Percentiles rank a stretch among this genome's conserved stretches.
phyloP scores from a whole-genome alignment of 2,797 vertebrate genomes.

The Anas acuta region DNA sequence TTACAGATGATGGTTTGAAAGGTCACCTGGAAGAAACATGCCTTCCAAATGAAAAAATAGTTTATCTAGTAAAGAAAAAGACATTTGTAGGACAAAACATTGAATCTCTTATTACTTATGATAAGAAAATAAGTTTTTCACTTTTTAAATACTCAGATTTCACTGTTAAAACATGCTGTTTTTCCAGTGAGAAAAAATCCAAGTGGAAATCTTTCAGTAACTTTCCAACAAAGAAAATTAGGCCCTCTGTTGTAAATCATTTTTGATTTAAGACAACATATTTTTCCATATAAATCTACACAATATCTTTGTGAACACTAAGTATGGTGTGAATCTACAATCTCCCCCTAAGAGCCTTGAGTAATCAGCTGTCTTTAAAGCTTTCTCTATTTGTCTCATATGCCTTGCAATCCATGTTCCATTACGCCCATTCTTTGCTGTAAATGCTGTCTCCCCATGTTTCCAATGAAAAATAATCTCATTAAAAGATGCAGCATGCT shows the following conservation, averaged over 20 bases:
- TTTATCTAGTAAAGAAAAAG: background rate
- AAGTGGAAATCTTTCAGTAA: background rate
- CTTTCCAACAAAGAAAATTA: background rate
- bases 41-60: background rate
- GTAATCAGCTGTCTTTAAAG: background rate
- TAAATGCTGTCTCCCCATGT: background rate
- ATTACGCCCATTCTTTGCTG: background rate
- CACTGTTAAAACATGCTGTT: background rate
- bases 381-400: background rate
- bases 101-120: background rate
- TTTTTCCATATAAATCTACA: background rate
- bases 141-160: background rate
- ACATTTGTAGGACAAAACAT: background rate
- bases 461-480: slow-evolving; percentile 24
- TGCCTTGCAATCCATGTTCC: background rate
- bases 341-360: background rate
- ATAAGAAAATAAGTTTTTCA: background rate
- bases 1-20: slow-evolving; percentile 41
- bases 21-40: slow-evolving; percentile 31
- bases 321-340: background rate
- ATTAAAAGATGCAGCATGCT: background rate
- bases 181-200: background rate
- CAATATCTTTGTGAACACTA: background rate
- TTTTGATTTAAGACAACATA: background rate
- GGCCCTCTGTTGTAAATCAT: background rate